Conservation (phyloP, 2,888 invertebrate species). For the Amaurobius ferox region DNA sequence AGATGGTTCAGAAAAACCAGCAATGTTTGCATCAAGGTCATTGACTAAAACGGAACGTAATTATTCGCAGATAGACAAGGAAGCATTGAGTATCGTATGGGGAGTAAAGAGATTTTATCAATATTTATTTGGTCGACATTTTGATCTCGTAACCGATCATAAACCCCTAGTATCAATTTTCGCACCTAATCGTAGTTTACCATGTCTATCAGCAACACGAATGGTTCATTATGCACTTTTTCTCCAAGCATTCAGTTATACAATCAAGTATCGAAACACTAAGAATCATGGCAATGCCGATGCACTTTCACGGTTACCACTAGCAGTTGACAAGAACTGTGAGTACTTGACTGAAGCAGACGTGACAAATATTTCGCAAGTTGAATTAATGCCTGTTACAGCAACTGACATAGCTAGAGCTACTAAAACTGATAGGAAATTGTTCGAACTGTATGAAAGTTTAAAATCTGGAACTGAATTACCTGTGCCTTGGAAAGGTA, state of each 20-base stretch:
- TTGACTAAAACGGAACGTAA: conserved; percentile 75
- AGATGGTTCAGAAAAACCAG: conserved; percentile 77
- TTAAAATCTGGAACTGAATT: conserved; percentile 45
- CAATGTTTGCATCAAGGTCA: conserved; percentile 77
- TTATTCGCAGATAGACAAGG: conserved; percentile 77
- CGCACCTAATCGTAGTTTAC: conserved; percentile 75
- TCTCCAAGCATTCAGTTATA: conserved; percentile 48
- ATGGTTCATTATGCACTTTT: conserved; percentile 76
- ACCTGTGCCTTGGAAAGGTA: conserved; percentile 52
- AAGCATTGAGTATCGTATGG: conserved; percentile 76
- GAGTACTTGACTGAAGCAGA: conserved; percentile 51
- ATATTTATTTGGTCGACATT: conserved; percentile 76
- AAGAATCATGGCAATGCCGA: conserved; percentile 40
- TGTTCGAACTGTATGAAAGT: conserved; percentile 50
- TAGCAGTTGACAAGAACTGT: conserved; percentile 40
- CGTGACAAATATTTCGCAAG: conserved; percentile 48
- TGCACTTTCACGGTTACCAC: conserved; percentile 44
- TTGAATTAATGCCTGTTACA: conserved; percentile 50
- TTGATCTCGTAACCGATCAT: conserved; percentile 76
- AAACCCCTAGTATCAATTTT: conserved; percentile 77
- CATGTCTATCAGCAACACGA: conserved; percentile 75
- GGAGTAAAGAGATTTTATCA: conserved; percentile 76
- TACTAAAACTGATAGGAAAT: conserved; percentile 56
- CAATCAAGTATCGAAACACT: conserved; percentile 50
- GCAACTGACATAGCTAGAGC: conserved; percentile 54